A percentile compares a stretch with the other conserved stretches of the same genome.
These are phyloP conservation scores for Oncorhynchus kisutch DNA, from an alignment of 2,113 vertebrate species.

Conservation along the genomic window DNA sequence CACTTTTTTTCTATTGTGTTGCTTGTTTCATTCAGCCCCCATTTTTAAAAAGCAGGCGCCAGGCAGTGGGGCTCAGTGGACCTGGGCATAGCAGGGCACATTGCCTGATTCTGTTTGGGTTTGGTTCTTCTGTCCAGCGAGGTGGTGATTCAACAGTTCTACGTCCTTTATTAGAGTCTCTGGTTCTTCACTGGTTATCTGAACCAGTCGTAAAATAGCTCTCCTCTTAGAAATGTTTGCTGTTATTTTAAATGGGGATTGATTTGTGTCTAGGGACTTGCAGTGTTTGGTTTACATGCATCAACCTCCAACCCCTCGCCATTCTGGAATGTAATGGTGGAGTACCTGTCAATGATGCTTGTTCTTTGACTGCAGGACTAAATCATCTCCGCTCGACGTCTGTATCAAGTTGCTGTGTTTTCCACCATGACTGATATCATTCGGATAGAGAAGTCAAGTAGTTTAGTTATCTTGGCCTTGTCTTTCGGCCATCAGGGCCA, in stretches of 20 bases:
- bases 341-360: not conserved
- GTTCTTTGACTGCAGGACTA: not conserved
- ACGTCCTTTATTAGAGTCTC: not conserved
- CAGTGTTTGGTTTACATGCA: not conserved
- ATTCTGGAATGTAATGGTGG: not conserved
- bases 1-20: constrained; percentile 64
- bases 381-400: not conserved
- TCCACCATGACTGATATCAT: not conserved
- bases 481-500: not conserved
- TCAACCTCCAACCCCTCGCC: not conserved
- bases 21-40: not conserved
- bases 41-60: constrained; percentile 29
- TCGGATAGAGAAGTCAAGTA: not conserved
- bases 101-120: not conserved
- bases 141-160: constrained; percentile 52
- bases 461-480: not conserved
- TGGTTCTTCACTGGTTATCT: not conserved
- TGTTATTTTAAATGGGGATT: not conserved
- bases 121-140: constrained; percentile 2
- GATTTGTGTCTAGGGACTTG: not conserved
- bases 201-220: not conserved
- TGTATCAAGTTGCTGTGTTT: not conserved
- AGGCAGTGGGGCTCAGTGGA: constrained; percentile 25
- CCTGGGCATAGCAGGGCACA: not conserved
- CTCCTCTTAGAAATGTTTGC: not conserved